phyloP scores from a whole-genome alignment of 1,140 invertebrate species.

The Teleopsis dalmanni region DNA sequence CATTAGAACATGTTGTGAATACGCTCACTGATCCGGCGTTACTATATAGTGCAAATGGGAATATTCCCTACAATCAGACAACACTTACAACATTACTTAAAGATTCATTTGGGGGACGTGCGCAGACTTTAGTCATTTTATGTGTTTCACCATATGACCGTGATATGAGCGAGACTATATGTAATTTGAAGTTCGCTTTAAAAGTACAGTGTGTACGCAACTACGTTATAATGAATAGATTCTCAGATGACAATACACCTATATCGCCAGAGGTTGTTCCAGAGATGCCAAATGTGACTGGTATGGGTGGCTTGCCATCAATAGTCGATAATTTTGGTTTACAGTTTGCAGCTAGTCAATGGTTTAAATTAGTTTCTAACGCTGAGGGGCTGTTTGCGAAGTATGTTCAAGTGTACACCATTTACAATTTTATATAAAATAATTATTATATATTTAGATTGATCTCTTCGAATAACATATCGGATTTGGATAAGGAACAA shows the following conservation, averaged over 20 bases:
- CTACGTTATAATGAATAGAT: slow-evolving; percentile 59
- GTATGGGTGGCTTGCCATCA: slow-evolving; percentile 24
- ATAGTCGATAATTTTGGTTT: slow-evolving; percentile 54
- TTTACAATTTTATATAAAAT: background rate
- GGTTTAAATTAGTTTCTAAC: slow-evolving; percentile 73
- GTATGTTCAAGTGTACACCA: slow-evolving; percentile 16
- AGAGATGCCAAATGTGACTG: slow-evolving; percentile 10
- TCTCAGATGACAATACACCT: slow-evolving; percentile 55
- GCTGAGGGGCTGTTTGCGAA: slow-evolving; percentile 75
- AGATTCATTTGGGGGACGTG: slow-evolving; percentile 61
- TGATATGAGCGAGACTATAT: slow-evolving; percentile 55
- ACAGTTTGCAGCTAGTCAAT: slow-evolving; percentile 73
- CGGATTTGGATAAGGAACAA: slow-evolving; percentile 56
- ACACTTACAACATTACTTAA: slow-evolving; percentile 58
- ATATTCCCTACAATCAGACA: slow-evolving; percentile 53
- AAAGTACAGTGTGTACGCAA: slow-evolving; percentile 57
- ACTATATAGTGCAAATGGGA: slow-evolving; percentile 48
- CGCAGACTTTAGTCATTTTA: slow-evolving; percentile 58
- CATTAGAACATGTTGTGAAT: slow-evolving; percentile 55
- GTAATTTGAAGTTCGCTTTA: slow-evolving; percentile 54
- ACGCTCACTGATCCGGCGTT: slow-evolving; percentile 51
- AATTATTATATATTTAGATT: slow-evolving; percentile 19
- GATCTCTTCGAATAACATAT: slow-evolving; percentile 53
- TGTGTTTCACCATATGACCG: slow-evolving; percentile 56
- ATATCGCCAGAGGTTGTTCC: slow-evolving; percentile 44